Evolutionary conservation across 35 echinoderm and acorn worm species (phyloP).

Genomic region (Ophioderma brevispina): DNA sequence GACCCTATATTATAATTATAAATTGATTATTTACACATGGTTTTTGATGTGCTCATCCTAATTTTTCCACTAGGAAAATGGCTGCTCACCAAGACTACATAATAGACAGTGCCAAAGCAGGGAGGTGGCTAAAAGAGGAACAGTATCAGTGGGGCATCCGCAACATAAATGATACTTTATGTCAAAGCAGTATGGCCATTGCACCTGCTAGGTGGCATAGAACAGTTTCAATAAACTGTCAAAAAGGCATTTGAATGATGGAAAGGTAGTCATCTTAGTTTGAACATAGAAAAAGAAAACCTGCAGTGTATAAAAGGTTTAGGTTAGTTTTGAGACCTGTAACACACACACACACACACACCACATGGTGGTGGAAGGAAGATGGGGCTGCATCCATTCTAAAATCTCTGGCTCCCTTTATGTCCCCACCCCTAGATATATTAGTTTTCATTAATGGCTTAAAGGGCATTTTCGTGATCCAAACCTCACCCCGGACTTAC

Average conservation of each 20-base stretch:
- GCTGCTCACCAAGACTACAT: slow-evolving; percentile 76
- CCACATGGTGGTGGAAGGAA: no score
- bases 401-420: no score
- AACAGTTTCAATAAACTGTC: background rate
- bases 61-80: slow-evolving; percentile 81
- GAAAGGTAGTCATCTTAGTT: slow-evolving; percentile 42
- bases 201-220: slow-evolving; percentile 76
- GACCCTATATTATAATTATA: background rate
- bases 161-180: background rate
- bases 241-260: slow-evolving; percentile 40
- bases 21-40: background rate
- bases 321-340: background rate
- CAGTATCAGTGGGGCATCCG: slow-evolving; percentile 69
- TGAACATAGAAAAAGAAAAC: slow-evolving; percentile 52
- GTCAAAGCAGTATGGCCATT: background rate
- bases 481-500: no score
- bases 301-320: slow-evolving; percentile 86
- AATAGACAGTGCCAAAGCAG: slow-evolving; percentile 34
- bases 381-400: no score
- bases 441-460: no score
- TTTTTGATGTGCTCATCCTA: background rate
- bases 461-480: no score
- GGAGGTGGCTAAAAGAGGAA: slow-evolving; percentile 63
- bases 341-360: no score
- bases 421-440: no score